Evolutionary conservation across 2,797 vertebrate species (phyloP), one percentile per base, ranked within the genome.

Genomic region (Okamejei kenojei): DNA sequence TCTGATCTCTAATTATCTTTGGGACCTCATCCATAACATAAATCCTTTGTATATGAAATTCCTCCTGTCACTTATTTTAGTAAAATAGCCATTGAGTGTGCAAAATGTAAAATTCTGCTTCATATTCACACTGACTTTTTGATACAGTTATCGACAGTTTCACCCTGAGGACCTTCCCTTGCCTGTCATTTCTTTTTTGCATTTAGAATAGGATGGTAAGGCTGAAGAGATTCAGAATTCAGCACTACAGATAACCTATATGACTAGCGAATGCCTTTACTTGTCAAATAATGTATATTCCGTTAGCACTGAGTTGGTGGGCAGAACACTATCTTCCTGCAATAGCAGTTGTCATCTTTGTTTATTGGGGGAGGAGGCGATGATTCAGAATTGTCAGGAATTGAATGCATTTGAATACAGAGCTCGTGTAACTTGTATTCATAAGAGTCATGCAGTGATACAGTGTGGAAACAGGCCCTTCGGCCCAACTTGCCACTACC

Each of bases 141-240:
- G n/a, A 13, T 35, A 8, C 17, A 19, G 61, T 65, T 65, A 63
- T 86, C 17, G 7, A 88, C n/a, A 32, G 61, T 35, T 29, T 84
- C 58, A 58, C 45, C 81, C 81, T 10, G 10, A 84, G 81, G 23
- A 65, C 97, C 96, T 65, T 97, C 97, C 96, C 97, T 97, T 97
- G 97, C 97, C 96, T 96, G 96, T 96, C 96, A 96, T 96, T 97
- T 97, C 96, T 6, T 96, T 96, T 96, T 96, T 96, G 96, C 96
- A 96, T 97, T 93, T 94, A 96, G 96, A 96, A 96, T 96, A 96
- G 95, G 96, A 96, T 96, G 96, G 96, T n/a, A 63, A 35, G n/a
- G n/a, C 61, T 88, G 77, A 96, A 96, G 97, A 96, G 96, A 95
- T 96, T 96, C 95, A 95, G 96, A 96, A 97, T 97, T 97, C 97